Base-by-base conservation (phyloP, 2,113 vertebrate genomes). In the Acrocephalus arundinaceus region DNA sequence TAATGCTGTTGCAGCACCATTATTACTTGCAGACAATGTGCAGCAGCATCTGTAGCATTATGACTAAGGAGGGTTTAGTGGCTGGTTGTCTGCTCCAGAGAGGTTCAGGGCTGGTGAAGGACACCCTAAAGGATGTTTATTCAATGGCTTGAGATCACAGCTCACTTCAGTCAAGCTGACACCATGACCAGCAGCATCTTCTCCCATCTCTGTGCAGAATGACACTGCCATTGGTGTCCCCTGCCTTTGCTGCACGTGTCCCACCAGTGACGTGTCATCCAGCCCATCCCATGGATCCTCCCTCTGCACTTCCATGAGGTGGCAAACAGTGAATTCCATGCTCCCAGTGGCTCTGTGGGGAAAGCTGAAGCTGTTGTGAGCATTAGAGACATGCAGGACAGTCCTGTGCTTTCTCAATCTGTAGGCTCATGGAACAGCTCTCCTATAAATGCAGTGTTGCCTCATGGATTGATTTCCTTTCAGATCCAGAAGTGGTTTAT, bases 141-240 rank as follows among this genome's bases (percentile, higher is more conserved):
- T 76, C 72, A 46, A 1, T 18, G 18, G 20, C 8, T 67, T 27
- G 16, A 23, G 10, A 33, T 57, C 14, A 28, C 12, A 51, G 15
- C 20, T 75, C 9, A 0, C 35, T 75, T 72, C 39, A 75, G 1
- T 8, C 2, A 3, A 71, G 21, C 16, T 89, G 24, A 59, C 24
- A 9, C 48, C 8, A 0, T 11, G 57, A 22, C 45, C 28, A 28
- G 43, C 57, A 71, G 22, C 67, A 13, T 41, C 45, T 62, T 65
- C 54, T 80, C 27, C 70, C 5, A 3, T 15, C 11, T 46, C 1
- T 1, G 10, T n/a, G 54, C 57, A 59, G 48, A 55, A 46, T 13
- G 80, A 48, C 43, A 4, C 4, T 0, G 2, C 57, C 0, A 0
- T 13, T 3, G 4, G 9, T 41, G 62, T 75, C 23, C 43, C 66